Conservation (phyloP, 2,113 vertebrate genomes). For the Lucifuga dentata region DNA sequence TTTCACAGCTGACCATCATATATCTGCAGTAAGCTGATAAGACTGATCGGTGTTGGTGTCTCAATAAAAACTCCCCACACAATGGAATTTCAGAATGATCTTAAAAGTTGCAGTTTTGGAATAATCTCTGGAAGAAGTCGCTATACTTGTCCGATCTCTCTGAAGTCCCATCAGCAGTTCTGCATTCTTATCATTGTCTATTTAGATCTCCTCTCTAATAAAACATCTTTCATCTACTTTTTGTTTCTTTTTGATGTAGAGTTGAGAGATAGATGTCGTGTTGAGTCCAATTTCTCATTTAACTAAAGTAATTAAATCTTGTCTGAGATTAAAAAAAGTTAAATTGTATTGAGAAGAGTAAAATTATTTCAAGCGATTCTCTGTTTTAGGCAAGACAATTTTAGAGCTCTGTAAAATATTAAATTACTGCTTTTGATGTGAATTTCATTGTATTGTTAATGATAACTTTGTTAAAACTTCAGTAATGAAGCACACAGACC, state of each 20-base stretch:
- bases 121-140: no score
- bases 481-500: no score
- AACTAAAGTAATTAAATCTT: constrained; percentile 13
- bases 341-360: neutral
- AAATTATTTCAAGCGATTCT: neutral
- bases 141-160: neutral
- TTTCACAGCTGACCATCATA: neutral
- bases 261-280: neutral
- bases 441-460: no score
- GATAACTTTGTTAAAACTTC: no score
- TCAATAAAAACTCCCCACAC: neutral
- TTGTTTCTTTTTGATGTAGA: constrained; percentile 1
- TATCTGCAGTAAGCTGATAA: constrained; percentile 1
- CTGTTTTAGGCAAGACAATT: neutral
- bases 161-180: constrained; percentile 6
- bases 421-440: no score
- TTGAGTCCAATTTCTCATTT: neutral
- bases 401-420: neutral
- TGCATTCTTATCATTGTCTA: neutral
- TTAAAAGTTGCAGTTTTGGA: neutral
- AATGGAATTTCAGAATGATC: neutral
- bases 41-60: neutral
- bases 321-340: constrained; percentile 2
- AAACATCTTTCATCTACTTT: neutral
- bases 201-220: neutral